Evolutionary conservation across 2,113 vertebrate species (phyloP).

Genomic region (Grammomys surdaster): DNA sequence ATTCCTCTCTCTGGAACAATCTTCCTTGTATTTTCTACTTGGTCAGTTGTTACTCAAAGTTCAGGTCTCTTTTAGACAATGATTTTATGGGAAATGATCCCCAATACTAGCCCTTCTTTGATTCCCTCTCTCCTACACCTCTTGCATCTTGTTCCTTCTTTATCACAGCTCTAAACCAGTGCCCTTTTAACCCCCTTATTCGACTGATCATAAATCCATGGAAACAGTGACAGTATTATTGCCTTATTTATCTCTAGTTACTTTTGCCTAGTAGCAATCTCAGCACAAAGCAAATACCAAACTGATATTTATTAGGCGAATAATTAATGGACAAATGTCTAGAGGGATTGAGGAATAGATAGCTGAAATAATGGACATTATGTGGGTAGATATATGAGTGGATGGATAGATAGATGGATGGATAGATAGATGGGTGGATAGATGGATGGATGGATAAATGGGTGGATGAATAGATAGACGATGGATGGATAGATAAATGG

Average conservation of each 20-base stretch:
- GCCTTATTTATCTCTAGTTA: background rate
- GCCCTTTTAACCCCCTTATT: background rate
- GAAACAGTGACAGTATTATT: background rate
- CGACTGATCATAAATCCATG: background rate
- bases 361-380: background rate
- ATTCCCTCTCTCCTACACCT: background rate
- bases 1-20: background rate
- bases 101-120: background rate
- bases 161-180: background rate
- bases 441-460: background rate
- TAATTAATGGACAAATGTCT: background rate
- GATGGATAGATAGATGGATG: background rate
- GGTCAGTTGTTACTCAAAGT: background rate
- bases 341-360: background rate
- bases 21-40: background rate
- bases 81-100: background rate
- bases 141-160: background rate
- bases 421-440: background rate
- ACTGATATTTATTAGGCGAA: constrained; percentile 27
- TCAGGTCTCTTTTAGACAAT: background rate
- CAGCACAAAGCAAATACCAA: background rate
- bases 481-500: background rate
- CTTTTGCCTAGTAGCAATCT: background rate
- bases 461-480: background rate
- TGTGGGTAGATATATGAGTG: background rate